Conservation (phyloP, 1,140 invertebrate species). For the Paracyclopina nana region DNA sequence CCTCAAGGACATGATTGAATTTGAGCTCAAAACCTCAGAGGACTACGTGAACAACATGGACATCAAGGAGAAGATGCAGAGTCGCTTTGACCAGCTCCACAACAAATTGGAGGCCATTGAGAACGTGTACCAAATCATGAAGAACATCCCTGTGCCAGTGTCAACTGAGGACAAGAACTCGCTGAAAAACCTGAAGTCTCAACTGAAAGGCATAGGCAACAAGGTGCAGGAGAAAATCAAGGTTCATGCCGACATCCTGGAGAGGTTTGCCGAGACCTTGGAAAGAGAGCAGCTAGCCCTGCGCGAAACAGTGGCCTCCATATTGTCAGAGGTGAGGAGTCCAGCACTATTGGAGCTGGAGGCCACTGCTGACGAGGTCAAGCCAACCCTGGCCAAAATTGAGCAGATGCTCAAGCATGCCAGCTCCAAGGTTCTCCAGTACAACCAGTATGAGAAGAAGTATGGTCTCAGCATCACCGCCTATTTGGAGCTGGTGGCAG, state of each 20-base stretch:
- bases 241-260: background rate
- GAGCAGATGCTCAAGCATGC: background rate
- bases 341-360: background rate
- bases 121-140: constrained; percentile 6
- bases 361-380: background rate
- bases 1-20: constrained; percentile 6
- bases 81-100: background rate
- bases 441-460: background rate
- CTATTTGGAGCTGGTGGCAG: background rate
- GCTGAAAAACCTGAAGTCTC: constrained; percentile 3
- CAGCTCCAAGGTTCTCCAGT: background rate
- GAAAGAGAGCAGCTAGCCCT: constrained; percentile 2
- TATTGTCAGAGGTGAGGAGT: background rate
- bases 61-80: background rate
- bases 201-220: background rate
- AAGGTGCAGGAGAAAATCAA: background rate
- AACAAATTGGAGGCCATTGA: constrained; percentile 4
- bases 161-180: constrained; percentile 2
- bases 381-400: background rate
- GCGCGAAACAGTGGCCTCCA: background rate
- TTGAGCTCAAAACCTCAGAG: constrained; percentile 3
- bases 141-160: constrained; percentile 8
- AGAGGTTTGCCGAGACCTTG: background rate
- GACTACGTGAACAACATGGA: constrained; percentile 9
- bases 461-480: background rate